Conservation (phyloP, 2,797 vertebrate genomes). For the Pseudochirops cupreus region DNA sequence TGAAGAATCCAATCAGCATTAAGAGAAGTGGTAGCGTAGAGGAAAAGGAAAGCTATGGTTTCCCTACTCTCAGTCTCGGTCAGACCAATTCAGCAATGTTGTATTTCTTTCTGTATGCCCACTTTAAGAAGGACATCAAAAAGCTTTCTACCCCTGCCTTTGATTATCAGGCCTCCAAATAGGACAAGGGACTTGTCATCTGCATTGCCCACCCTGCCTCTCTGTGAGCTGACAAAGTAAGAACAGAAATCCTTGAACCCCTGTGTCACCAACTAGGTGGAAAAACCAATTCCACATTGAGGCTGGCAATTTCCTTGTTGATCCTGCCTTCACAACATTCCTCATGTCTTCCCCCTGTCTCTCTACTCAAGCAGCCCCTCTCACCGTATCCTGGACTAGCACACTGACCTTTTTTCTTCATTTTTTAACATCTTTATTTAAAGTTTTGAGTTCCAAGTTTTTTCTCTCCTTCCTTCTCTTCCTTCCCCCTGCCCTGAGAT, state of each 20-base stretch:
- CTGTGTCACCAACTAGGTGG: not conserved
- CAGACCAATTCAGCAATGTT: not conserved
- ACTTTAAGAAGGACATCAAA: not conserved
- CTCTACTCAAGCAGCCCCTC: not conserved
- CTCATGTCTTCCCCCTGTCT: not conserved
- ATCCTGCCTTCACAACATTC: not conserved
- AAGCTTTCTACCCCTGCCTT: not conserved
- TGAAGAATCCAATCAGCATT: not conserved
- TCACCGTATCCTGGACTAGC: not conserved
- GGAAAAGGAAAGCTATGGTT: not conserved
- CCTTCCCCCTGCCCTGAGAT: too few species aligned
- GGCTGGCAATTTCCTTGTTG: not conserved
- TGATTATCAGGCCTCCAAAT: not conserved
- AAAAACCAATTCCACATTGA: not conserved
- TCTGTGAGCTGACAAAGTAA: not conserved
- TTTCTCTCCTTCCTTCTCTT: not conserved
- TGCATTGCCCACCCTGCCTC: not conserved
- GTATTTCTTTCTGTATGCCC: not conserved
- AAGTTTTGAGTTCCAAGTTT: not conserved
- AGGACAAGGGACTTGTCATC: not conserved
- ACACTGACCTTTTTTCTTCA: not conserved
- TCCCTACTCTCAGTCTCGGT: not conserved
- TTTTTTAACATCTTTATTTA: not conserved
- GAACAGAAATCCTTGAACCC: not conserved
- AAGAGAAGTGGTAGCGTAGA: not conserved